Percentiles rank a stretch among this genome's conserved stretches.
These are phyloP conservation scores for Scaptomyza reducta DNA, from an alignment of 2,888 invertebrate genomes.

Conservation along the genomic window DNA sequence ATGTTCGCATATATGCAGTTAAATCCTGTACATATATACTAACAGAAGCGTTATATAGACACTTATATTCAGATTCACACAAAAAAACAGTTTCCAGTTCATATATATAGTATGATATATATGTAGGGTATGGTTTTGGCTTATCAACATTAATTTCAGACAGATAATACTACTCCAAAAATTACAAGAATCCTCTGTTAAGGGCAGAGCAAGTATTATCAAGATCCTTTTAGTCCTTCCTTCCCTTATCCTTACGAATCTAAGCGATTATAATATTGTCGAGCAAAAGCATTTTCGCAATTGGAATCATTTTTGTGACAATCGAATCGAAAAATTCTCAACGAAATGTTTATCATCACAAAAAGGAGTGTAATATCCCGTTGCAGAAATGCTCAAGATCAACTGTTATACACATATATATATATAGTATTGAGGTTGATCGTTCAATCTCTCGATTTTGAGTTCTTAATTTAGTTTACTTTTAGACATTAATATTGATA, in stretches of 20 bases:
- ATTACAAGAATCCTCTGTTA: constrained; percentile 10
- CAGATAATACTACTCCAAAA: constrained; percentile 1
- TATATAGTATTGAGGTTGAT: background rate
- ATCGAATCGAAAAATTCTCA: no score
- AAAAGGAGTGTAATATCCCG: no score
- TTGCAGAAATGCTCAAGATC: no score
- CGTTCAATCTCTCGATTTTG: background rate
- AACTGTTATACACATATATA: background rate
- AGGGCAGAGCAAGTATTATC: constrained; percentile 5
- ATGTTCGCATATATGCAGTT: background rate
- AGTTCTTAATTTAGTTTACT: background rate
- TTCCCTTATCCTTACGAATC: background rate
- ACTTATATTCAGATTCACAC: background rate
- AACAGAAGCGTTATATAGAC: background rate
- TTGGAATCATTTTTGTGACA: no score
- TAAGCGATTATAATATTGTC: background rate
- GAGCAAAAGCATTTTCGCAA: no score
- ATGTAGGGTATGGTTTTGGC: background rate
- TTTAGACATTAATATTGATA: no score
- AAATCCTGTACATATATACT: no score
- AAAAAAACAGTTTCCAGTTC: no score
- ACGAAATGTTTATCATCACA: no score
- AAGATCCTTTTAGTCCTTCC: background rate
- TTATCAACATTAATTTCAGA: constrained; percentile 2
- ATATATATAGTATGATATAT: background rate